These are phyloP conservation scores for Tachycineta bicolor DNA, from an alignment of 2,113 vertebrate species.

Conservation along the genomic window DNA sequence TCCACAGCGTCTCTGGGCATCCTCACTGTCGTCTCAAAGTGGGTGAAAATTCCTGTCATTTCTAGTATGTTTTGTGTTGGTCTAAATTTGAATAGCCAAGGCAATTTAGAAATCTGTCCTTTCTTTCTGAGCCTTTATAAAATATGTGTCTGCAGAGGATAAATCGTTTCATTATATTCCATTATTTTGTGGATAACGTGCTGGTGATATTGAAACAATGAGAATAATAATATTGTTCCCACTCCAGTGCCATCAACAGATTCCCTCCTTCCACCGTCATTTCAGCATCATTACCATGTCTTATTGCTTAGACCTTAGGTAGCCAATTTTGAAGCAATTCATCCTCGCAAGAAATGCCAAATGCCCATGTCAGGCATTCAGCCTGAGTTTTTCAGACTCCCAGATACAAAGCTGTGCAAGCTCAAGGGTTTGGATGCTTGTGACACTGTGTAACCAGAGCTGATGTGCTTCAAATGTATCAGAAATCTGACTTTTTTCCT, in stretches of 20 bases:
- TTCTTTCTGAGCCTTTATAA: constrained; percentile 1
- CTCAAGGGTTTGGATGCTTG: not conserved
- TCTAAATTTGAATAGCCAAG: constrained; percentile 24
- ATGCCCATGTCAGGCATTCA: not conserved
- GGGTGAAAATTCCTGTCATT: not conserved
- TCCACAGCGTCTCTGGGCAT: accelerated
- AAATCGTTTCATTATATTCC: constrained; percentile 32
- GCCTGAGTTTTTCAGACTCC: not conserved
- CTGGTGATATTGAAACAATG: constrained; percentile 50
- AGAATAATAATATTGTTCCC: constrained; percentile 46
- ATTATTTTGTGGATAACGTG: constrained; percentile 54
- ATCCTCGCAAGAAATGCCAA: not conserved
- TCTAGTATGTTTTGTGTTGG: not conserved
- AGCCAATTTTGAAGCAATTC: constrained; percentile 55
- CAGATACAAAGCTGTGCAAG: not conserved
- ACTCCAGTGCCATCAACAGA: constrained; percentile 33
- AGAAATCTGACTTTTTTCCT: not conserved
- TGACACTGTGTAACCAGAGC: not conserved
- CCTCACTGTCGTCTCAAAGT: not conserved
- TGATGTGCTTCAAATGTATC: not conserved
- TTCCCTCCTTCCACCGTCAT: not conserved
- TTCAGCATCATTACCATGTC: constrained; percentile 49
- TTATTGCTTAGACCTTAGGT: constrained; percentile 59
- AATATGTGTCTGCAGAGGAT: constrained; percentile 17
- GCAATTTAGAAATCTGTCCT: constrained; percentile 37